A percentile compares a stretch with the other conserved stretches of the same genome.
phyloP scores from a whole-genome alignment of 2,113 vertebrate genomes.

The Alouatta palliata region DNA sequence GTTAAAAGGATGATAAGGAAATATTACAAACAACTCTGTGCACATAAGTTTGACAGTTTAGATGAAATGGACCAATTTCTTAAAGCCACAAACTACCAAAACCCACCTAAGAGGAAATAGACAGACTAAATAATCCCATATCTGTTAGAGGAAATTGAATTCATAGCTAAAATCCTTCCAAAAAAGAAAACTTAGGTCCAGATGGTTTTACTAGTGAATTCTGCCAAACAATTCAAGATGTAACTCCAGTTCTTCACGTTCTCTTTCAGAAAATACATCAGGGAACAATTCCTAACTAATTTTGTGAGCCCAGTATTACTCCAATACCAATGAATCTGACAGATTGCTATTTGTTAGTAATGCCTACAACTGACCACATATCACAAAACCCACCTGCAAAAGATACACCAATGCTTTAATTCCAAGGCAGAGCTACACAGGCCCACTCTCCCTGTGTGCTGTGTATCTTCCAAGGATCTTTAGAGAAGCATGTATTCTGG shows the following conservation, averaged over 20 bases:
- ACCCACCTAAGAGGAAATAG: background rate
- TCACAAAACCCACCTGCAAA: background rate
- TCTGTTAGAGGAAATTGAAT: background rate
- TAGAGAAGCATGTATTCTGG: background rate
- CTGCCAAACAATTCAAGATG: background rate
- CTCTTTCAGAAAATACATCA: background rate
- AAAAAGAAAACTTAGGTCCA: background rate
- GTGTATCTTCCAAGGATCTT: background rate
- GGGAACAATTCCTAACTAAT: background rate
- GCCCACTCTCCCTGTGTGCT: background rate
- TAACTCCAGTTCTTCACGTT: background rate
- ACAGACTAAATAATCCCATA: background rate
- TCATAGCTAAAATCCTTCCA: background rate
- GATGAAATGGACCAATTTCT: background rate
- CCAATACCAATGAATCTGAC: no score
- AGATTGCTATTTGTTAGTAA: no score
- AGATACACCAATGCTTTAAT: background rate
- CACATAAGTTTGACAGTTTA: background rate
- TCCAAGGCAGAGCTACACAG: background rate
- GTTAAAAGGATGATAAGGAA: background rate
- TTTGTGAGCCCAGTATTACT: background rate
- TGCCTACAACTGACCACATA: accelerated
- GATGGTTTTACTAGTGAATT: background rate
- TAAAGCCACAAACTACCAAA: background rate
- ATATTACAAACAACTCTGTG: background rate